These are phyloP conservation scores for Salmo trutta DNA, from an alignment of 2,797 vertebrate genomes.

Conservation along the genomic window DNA sequence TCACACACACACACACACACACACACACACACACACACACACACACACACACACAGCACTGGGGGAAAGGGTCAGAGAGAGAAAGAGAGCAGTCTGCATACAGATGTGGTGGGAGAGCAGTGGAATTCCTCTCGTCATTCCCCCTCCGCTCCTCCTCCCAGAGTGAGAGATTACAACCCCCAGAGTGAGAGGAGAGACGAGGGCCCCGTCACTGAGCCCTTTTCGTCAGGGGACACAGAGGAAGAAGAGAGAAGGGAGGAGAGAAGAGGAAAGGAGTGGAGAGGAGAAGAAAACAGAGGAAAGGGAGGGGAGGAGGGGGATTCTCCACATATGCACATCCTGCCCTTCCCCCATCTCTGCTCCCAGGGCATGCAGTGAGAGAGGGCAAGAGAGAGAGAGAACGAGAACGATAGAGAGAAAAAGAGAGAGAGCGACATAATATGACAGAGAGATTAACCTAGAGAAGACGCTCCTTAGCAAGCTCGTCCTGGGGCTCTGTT, in stretches of 20 bases:
- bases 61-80: not conserved
- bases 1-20: not conserved
- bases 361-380: too few relatives aligned
- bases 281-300: too few relatives aligned
- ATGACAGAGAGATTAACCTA: not conserved
- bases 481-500: too few relatives aligned
- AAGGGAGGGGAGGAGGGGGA: too few relatives aligned
- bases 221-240: constrained; percentile 1
- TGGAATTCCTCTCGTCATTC: not conserved
- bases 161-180: not conserved
- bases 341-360: too few relatives aligned
- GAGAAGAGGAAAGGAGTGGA: not conserved
- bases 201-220: not conserved
- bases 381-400: not conserved
- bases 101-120: not conserved
- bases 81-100: constrained; percentile 3
- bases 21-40: not conserved
- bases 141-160: not conserved
- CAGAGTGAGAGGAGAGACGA: not conserved
- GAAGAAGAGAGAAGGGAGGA: not conserved
- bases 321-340: too few relatives aligned
- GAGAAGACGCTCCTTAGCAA: too few relatives aligned
- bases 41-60: not conserved
- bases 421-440: not conserved
- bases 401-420: not conserved